These are phyloP conservation scores for Drepanosiphum platanoidis DNA, from an alignment of 2,888 invertebrate species.

Conservation along the genomic window DNA sequence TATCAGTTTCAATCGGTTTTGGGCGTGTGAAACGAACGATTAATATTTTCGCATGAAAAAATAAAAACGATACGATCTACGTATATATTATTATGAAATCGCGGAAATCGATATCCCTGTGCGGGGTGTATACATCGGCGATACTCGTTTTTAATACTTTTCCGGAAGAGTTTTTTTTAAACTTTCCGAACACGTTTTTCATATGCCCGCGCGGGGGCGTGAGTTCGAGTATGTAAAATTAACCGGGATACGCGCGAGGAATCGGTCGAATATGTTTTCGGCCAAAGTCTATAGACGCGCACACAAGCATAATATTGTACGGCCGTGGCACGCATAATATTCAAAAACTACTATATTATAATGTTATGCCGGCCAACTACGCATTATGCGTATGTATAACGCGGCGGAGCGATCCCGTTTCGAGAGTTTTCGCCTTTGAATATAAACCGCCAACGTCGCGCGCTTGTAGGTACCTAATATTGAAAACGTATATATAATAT, in stretches of 20 bases:
- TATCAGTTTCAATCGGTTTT: no score
- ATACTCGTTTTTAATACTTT: background rate
- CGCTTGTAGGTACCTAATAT: background rate
- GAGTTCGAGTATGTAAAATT: constrained; percentile 9
- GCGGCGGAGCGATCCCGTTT: background rate
- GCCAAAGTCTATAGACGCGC: no score
- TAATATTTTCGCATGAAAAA: background rate
- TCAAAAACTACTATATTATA: background rate
- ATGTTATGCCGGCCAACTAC: background rate
- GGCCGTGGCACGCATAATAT: background rate
- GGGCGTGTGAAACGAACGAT: no score
- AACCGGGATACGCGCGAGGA: background rate
- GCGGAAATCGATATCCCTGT: background rate
- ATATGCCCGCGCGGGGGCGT: background rate
- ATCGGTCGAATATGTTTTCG: background rate
- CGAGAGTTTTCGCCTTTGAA: background rate
- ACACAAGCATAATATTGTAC: no score
- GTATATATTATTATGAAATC: background rate
- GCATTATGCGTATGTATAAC: background rate
- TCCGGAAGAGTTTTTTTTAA: background rate
- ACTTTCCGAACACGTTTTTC: constrained; percentile 27
- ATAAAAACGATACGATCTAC: background rate
- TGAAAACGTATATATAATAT: no score
- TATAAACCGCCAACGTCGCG: background rate
- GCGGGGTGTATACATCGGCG: no score